These are phyloP conservation scores for Adela reaumurella DNA, from an alignment of 2,888 invertebrate species.

Conservation along the genomic window DNA sequence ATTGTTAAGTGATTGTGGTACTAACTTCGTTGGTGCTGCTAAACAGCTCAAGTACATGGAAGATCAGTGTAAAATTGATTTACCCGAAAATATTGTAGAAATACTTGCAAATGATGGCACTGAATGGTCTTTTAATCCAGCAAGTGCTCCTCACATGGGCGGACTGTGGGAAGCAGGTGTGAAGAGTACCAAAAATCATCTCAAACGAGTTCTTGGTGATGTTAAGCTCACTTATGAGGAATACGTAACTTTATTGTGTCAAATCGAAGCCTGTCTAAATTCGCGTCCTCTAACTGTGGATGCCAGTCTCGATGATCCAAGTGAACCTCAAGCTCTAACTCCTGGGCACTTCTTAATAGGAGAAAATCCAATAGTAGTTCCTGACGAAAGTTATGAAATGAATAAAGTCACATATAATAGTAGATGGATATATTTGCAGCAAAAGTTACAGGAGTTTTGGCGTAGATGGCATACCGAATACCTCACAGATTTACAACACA, in stretches of 20 bases:
- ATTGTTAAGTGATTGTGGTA: not conserved
- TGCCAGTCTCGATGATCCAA: not conserved
- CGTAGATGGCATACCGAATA: not conserved
- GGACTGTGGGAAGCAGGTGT: too few relatives aligned
- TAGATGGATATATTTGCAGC: not conserved
- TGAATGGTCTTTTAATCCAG: not conserved
- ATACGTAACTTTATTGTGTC: not conserved
- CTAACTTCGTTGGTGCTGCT: not conserved
- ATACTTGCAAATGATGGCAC: not conserved
- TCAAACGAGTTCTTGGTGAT: not conserved
- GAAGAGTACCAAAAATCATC: not conserved
- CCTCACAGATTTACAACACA: not conserved
- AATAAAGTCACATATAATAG: not conserved
- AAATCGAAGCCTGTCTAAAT: not conserved
- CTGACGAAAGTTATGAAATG: not conserved
- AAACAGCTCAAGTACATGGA: not conserved
- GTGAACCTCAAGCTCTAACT: not conserved
- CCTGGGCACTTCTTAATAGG: not conserved
- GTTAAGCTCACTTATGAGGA: not conserved
- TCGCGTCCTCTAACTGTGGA: not conserved
- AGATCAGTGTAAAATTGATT: not conserved
- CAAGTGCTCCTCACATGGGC: not conserved
- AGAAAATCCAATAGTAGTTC: not conserved
- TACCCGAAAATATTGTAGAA: not conserved
- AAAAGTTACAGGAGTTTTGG: not conserved